Percentiles rank a stretch among this genome's conserved stretches.
These are phyloP conservation scores for Burhinus oedicnemus DNA, from an alignment of 2,113 vertebrate genomes.

Conservation along the genomic window DNA sequence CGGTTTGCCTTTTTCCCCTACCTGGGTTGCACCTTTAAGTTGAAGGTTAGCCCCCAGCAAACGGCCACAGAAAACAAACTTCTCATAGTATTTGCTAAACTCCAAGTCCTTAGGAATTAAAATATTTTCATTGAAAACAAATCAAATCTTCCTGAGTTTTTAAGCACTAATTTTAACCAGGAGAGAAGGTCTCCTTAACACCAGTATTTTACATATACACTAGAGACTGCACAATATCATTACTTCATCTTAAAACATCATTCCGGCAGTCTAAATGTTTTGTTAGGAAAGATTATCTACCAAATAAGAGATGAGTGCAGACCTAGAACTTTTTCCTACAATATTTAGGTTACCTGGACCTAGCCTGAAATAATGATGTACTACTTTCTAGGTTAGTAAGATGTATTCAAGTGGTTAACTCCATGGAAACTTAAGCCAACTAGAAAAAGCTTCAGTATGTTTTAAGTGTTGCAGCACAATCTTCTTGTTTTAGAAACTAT, in stretches of 20 bases:
- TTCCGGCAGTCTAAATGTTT: neutral
- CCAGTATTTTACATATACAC: neutral
- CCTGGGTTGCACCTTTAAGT: neutral
- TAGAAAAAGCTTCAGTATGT: neutral
- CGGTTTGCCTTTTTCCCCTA: neutral
- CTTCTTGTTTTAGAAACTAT: neutral
- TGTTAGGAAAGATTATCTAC: neutral
- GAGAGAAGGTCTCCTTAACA: neutral
- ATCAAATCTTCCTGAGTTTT: neutral
- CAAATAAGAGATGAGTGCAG: rapidly evolving
- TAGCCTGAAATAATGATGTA: neutral
- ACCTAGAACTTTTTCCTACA: neutral
- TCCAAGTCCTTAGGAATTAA: neutral
- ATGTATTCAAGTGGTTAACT: neutral
- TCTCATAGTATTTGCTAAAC: neutral
- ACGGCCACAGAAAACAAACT: neutral
- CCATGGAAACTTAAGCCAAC: neutral
- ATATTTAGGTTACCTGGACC: neutral
- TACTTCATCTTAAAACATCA: neutral
- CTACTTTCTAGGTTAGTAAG: neutral
- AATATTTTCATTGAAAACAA: neutral
- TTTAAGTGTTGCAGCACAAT: neutral
- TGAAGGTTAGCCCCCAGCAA: neutral
- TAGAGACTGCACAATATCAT: neutral
- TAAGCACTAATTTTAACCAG: neutral